Evolutionary conservation across 2,797 vertebrate species (phyloP), one percentile per base, ranked within the genome.

Genomic region (Fistularia commersonii): DNA sequence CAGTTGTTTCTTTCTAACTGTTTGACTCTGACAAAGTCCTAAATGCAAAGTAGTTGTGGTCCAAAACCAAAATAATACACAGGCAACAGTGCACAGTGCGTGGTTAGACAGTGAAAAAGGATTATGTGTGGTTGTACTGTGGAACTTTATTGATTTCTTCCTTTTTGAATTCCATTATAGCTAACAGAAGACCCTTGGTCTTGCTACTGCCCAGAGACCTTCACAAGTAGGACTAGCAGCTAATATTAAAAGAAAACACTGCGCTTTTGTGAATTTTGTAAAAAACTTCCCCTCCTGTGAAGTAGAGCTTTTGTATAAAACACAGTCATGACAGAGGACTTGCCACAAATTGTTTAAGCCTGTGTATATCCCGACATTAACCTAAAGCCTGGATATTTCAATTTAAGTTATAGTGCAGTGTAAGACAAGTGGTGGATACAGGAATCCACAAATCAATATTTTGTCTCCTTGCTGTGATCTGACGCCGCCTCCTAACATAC

Each of bases 91-190:
- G 40, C 12, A 11, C 33, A 48, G 41, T 13, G 11, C 54, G 54
- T 51, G 47, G 69, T 66, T 61, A 71, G 44, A 39, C 32, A 51
- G 23, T 48, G 70, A 64, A 37, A 71, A 54, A 52, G 55, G 63
- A 70, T 74, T 58, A 54, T 31, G 41, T 37, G 50, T 69, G 74
- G 61, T 81, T 68, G 74, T 56, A 49, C 47, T 61, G 55, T 71
- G 77, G 77, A 64, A 45, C 65, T 61, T 57, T 69, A 84, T 84
- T 79, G 80, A 85, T 88, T 81, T 64, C 43, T 56, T 32, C 54
- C 50, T 45, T 11, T 72, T 69, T 71, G 48, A 74, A 73, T 70
- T 61, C 50, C 11, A 61, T 79, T 66, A 69, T 48, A 64, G 60
- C 12, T 10, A 9, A 61, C 49, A 41, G 48, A 54, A 67, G 47